Evolutionary conservation across 35 echinoderm and acorn worm genomes (phyloP).

Genomic region (Acanthaster planci): DNA sequence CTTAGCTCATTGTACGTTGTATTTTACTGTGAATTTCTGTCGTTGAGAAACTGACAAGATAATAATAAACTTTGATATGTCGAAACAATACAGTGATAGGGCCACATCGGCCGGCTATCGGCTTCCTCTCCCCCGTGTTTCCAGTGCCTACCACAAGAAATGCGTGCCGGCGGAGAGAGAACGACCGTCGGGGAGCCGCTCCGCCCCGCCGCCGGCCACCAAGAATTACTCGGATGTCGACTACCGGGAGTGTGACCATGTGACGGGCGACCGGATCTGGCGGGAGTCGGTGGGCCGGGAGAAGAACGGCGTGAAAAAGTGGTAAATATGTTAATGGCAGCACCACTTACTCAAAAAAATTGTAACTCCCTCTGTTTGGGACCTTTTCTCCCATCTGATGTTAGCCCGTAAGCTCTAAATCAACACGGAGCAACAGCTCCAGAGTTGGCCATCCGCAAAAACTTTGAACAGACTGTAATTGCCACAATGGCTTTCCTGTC

Average conservation of each 20-base stretch:
- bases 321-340: conserved; percentile 36
- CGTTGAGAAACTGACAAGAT: not conserved
- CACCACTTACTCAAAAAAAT: too few species aligned
- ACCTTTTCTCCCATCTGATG: too few species aligned
- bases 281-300: conserved; percentile 69
- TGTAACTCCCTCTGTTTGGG: too few species aligned
- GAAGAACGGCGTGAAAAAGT: conserved; percentile 43
- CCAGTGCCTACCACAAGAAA: conserved; percentile 79
- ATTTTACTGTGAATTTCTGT: not conserved
- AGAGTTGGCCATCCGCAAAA: too few species aligned
- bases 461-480: too few species aligned
- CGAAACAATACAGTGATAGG: conserved; percentile 38
- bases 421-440: too few species aligned
- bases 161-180: conserved; percentile 53
- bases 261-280: conserved; percentile 76
- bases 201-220: conserved; percentile 13
- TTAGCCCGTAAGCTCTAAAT: too few species aligned
- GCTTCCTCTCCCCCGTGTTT: conserved; percentile 64
- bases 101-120: conserved; percentile 85
- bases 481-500: too few species aligned
- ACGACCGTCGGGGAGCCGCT: not conserved
- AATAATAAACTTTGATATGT: not conserved
- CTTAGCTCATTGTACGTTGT: not conserved
- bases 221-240: conserved; percentile 51
- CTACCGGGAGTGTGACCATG: conserved; percentile 50